Base-by-base conservation (phyloP, 92 coral and sea anemone genomes). In the Siderastrea radians region DNA sequence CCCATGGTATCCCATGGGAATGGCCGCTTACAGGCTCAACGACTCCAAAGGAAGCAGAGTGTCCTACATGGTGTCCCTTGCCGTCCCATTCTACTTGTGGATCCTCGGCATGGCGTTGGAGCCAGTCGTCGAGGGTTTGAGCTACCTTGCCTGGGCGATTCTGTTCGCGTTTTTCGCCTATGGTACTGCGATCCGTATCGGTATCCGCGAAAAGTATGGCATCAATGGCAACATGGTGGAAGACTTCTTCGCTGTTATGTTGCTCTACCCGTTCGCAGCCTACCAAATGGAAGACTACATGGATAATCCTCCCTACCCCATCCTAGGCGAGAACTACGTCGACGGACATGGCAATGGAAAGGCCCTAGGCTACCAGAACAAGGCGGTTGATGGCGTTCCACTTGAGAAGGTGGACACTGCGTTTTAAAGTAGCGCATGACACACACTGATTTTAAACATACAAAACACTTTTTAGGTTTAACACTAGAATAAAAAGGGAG, bases 1-100 rank as follows among this genome's bases (percentile, higher is more conserved):
- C 12, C 98, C 98, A 2, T 96, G 98, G 98, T 92, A 87, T 88
- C 94, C 97, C 6, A 93, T 95, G 79, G 98, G 98, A 6, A 80
- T 75, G 12, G 96, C 97, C n/a, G 95, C 93, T 11, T 89, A 87
- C 66, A 96, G 89, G 81, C 58, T 92, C 13, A 53, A 86, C 69
- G 80, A 84, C 53, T 46, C 83, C 75, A 85, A 47, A 75, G 72
- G 79, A 50, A 51, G 62, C 13, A 67, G 38, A 11, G 72, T 89
- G 94, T 43, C 92, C 48, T 87, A 87, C 53, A 87, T 90, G 90
- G 65, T 90, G 54, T 49, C 85, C 61, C 62, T 94, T 75, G 97
- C 95, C 5, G 16, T 90, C 43, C 93, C 96, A 6, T 96, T 96
- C 86, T 92, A 96, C 65, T 86, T 87, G 80, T 94, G 97, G 97